Percentiles rank a stretch among this genome's conserved stretches.
Evolutionary conservation across 1,140 invertebrate species (phyloP).

Genomic region (Drosophila bifasciata): DNA sequence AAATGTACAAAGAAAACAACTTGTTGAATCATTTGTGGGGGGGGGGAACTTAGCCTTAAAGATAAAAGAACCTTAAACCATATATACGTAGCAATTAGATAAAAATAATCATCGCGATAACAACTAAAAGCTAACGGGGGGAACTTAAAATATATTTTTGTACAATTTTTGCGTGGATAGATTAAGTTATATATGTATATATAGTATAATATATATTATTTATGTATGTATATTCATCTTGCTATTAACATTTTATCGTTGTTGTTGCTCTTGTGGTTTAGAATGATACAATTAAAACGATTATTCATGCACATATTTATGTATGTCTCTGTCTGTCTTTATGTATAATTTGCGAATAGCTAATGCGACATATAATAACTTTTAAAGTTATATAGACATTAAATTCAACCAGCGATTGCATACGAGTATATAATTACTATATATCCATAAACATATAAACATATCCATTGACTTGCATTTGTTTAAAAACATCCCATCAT

Average conservation of each 20-base stretch:
- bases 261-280: conserved; percentile 58
- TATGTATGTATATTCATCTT: conserved; percentile 36
- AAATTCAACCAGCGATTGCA: conserved; percentile 64
- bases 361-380: conserved; percentile 58
- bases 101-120: conserved; percentile 61
- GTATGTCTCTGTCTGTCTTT: conserved; percentile 27
- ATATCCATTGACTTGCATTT: conserved; percentile 31
- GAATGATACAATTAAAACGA: conserved; percentile 18
- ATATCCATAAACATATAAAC: conserved; percentile 25
- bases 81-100: conserved; percentile 56
- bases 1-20: conserved; percentile 77
- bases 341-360: conserved; percentile 41
- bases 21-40: conserved; percentile 35
- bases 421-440: conserved; percentile 36
- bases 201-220: conserved; percentile 1
- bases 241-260: conserved; percentile 71
- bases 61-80: conserved; percentile 44
- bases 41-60: conserved; percentile 36
- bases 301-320: conserved; percentile 39
- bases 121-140: conserved; percentile 64
- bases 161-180: conserved; percentile 68
- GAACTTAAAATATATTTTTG: conserved; percentile 68
- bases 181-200: conserved; percentile 8
- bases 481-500: conserved; percentile 48
- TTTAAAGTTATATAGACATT: conserved; percentile 75